These are phyloP conservation scores for Cyclargus thomasi DNA, from an alignment of 1,140 invertebrate genomes.

Conservation along the genomic window DNA sequence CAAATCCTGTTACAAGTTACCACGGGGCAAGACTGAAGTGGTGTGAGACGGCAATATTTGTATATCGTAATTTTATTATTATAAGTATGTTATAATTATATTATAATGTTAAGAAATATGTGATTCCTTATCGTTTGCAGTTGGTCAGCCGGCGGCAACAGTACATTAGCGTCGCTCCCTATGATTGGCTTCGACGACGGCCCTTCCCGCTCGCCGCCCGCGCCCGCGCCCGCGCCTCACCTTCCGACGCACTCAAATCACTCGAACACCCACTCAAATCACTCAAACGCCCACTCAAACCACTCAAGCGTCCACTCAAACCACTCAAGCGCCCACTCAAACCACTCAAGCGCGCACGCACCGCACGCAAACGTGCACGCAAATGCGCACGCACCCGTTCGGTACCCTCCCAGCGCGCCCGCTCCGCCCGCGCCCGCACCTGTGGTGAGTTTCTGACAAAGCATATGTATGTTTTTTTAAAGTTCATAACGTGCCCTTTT, in stretches of 20 bases:
- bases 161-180: conserved; percentile 83
- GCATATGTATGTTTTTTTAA: too few species aligned
- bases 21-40: too few species aligned
- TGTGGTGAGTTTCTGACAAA: conserved; percentile 25
- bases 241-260: conserved; percentile 17
- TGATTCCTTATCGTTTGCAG: conserved; percentile 69
- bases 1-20: too few species aligned
- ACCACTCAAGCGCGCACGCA: conserved; percentile 16
- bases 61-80: too few species aligned
- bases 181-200: conserved; percentile 84
- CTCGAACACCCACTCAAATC: conserved; percentile 11
- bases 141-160: conserved; percentile 77
- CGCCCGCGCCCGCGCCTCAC: conserved; percentile 21
- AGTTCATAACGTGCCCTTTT: too few species aligned
- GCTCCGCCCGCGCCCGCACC: conserved; percentile 25
- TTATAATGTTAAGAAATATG: too few species aligned
- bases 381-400: conserved; percentile 18
- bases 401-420: conserved; percentile 15
- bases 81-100: too few species aligned
- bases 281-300: conserved; percentile 19
- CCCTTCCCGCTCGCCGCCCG: conserved; percentile 30
- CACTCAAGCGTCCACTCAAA: conserved; percentile 20
- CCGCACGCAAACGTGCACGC: conserved; percentile 14
- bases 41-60: too few species aligned
- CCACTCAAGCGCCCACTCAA: conserved; percentile 17